These are phyloP conservation scores for Drosophila pseudotalamancana DNA, from an alignment of 2,888 invertebrate species.

Conservation along the genomic window DNA sequence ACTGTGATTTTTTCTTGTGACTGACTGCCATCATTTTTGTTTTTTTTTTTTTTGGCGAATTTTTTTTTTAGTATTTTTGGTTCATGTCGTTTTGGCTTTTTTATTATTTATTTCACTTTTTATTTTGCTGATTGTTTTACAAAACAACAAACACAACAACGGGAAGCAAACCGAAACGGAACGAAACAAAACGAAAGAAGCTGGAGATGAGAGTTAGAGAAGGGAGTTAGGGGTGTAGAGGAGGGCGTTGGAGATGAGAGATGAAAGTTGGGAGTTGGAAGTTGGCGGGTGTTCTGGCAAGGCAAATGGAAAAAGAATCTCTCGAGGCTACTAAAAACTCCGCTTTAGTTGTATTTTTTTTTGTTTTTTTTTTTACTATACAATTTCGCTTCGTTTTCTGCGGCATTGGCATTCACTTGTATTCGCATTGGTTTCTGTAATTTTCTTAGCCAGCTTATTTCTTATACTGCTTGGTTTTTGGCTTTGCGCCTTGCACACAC, in stretches of 20 bases:
- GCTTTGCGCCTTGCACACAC: slow-evolving; percentile 65
- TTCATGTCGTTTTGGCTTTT: slow-evolving; percentile 47
- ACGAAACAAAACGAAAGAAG: slow-evolving; percentile 32
- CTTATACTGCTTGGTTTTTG: slow-evolving; percentile 72
- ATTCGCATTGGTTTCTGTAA: slow-evolving; percentile 22
- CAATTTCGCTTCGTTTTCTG: slow-evolving; percentile 22
- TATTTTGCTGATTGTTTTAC: slow-evolving; percentile 74
- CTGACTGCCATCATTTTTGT: slow-evolving; percentile 29
- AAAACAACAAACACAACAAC: slow-evolving; percentile 53
- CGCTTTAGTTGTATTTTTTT: slow-evolving; percentile 22
- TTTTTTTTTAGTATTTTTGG: slow-evolving; percentile 30
- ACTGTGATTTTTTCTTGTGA: slow-evolving; percentile 21
- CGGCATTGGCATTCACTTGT: slow-evolving; percentile 30
- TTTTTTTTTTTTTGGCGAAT: slow-evolving; percentile 24
- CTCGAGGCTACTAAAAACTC: slow-evolving; percentile 78
- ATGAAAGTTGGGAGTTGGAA: neutral
- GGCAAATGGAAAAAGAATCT: slow-evolving; percentile 62
- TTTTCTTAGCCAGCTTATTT: slow-evolving; percentile 72
- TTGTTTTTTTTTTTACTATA: slow-evolving; percentile 8
- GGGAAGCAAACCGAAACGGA: slow-evolving; percentile 40
- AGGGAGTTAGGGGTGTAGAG: neutral
- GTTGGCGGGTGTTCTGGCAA: slow-evolving; percentile 10
- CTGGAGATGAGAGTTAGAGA: slow-evolving; percentile 8
- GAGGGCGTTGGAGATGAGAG: neutral
- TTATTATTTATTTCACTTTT: slow-evolving; percentile 63